Base-by-base conservation (phyloP, 2,797 vertebrate genomes). In the Dendrocincla fuliginosa region DNA sequence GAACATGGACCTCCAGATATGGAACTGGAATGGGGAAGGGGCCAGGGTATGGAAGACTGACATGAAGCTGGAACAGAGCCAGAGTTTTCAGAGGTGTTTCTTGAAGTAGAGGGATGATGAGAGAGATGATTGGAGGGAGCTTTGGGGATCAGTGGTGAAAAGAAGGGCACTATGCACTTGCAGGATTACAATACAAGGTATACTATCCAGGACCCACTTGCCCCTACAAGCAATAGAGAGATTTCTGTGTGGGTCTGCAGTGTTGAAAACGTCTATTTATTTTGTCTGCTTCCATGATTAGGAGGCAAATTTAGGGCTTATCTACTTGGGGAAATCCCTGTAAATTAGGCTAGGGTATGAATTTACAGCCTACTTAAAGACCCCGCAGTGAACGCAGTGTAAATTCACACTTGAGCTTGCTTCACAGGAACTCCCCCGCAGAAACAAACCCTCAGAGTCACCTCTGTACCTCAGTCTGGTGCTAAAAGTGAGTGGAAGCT, bases 381-480 rank as follows among this genome's bases (percentile, higher is more conserved):
- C 88, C 76, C 86, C 88, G 55, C 94, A 95, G 93, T 88, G 90
- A 91, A 94, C 65, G 67, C 94, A 90, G 80, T 65, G 83, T 90
- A 95, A 97, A 96, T 97, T 97, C 94, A 95, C 96, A 91, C 96
- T 96, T 95, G 28, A 82, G 88, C 92, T 94, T 91, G 90, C 84
- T 96, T 96, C 93, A 87, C 92, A 93, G 93, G 91, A 97, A 92
- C 94, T 95, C 96, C 96, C 86, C 94, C 94, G 3, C 96, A 97
- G 95, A 94, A 95, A 93, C 95, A 95, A 96, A 96, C 94, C 94
- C 93, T 96, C 94, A 76, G 96, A 95, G 91, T 97, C 95, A 96
- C 95, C 96, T 96, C 95, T 96, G 95, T 96, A 96, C 92, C 95
- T 93, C 91, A 96, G 95, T 88, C 91, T 95, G 94, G 89, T 96